These are phyloP conservation scores for Neodontobutis hainanensis DNA, from an alignment of 2,113 vertebrate species.

Conservation along the genomic window DNA sequence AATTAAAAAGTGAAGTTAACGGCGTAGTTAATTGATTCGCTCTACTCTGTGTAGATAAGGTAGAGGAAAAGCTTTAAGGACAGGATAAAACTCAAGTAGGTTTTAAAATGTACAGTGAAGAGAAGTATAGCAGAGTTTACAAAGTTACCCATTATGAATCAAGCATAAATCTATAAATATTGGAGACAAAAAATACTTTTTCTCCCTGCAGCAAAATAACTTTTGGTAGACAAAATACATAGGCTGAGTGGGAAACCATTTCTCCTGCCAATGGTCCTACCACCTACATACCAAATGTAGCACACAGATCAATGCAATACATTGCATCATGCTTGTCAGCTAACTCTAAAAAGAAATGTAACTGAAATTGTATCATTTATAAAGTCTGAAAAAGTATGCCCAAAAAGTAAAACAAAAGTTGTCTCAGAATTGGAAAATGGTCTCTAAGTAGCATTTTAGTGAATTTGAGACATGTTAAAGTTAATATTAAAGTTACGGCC, in stretches of 20 bases:
- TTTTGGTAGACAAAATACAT: neutral
- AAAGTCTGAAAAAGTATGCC: too few relatives aligned
- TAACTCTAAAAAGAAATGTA: neutral
- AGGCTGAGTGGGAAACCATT: neutral
- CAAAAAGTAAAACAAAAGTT: too few relatives aligned
- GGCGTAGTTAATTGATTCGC: constrained; percentile 81
- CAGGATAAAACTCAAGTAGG: neutral
- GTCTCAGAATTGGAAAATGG: too few relatives aligned
- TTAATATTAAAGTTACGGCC: too few relatives aligned
- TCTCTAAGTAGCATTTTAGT: too few relatives aligned
- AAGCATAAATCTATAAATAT: constrained; percentile 15
- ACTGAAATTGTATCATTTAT: too few relatives aligned
- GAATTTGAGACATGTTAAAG: too few relatives aligned
- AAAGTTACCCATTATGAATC: neutral
- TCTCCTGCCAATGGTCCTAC: constrained; percentile 1
- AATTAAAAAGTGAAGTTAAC: constrained; percentile 84
- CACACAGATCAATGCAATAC: constrained; percentile 13
- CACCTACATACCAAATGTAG: neutral
- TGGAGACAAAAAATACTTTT: neutral
- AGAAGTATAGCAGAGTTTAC: too few relatives aligned
- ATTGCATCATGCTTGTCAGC: neutral
- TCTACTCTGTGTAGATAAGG: constrained; percentile 63
- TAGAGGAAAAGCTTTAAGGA: constrained; percentile 30
- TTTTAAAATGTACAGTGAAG: too few relatives aligned
- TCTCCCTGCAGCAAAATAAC: neutral